Evolutionary conservation across 2,113 vertebrate genomes (phyloP).

Genomic region (Gadus macrocephalus): DNA sequence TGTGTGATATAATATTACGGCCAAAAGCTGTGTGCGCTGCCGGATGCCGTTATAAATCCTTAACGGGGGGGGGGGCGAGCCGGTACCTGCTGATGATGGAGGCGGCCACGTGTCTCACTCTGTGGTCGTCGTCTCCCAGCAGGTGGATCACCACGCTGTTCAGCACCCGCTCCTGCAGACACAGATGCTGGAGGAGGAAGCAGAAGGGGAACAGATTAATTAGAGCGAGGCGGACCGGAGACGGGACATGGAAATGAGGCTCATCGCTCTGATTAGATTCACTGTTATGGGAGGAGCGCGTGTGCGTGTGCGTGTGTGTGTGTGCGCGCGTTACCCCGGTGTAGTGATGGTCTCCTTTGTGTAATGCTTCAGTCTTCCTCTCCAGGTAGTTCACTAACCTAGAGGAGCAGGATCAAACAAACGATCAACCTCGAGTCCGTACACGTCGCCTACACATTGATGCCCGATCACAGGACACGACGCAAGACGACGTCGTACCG

Average conservation of each 20-base stretch:
- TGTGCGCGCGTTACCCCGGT: slow-evolving; percentile 86
- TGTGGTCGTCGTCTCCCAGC: slow-evolving; percentile 91
- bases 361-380: slow-evolving; percentile 78
- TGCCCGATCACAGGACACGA: too few species aligned
- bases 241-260: too few species aligned
- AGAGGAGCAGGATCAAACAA: not conserved
- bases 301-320: too few species aligned
- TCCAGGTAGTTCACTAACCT: slow-evolving; percentile 91
- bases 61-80: too few species aligned
- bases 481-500: slow-evolving; percentile 64
- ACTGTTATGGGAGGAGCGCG: too few species aligned
- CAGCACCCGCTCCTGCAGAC: slow-evolving; percentile 88
- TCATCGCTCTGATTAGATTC: too few species aligned
- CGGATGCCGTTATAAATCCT: too few species aligned
- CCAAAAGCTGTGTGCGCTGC: too few species aligned
- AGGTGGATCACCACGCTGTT: slow-evolving; percentile 81
- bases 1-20: too few species aligned
- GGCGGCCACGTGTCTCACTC: slow-evolving; percentile 88
- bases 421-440: too few species aligned
- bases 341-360: slow-evolving; percentile 89
- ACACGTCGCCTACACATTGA: too few species aligned
- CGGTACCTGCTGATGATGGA: slow-evolving; percentile 79
- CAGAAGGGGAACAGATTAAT: not conserved
- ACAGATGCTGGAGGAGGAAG: slow-evolving; percentile 71
- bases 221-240: too few species aligned